phyloP scores from a whole-genome alignment of 2,888 invertebrate species.

The Brenthis daphne region DNA sequence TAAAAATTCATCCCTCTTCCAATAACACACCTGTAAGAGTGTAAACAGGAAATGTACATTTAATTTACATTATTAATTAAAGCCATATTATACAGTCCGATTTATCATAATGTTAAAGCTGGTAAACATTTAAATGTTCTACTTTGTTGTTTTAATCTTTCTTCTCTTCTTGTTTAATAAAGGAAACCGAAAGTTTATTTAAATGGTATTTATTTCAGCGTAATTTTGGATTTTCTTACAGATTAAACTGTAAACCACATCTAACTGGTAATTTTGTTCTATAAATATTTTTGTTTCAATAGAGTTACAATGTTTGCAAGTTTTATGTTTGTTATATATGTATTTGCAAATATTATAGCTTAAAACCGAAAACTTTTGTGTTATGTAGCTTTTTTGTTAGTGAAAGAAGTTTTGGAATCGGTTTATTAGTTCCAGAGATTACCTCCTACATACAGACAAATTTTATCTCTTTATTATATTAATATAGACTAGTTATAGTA shows the following conservation, averaged over 20 bases:
- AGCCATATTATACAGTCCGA: constrained; percentile 24
- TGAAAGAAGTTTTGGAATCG: no score
- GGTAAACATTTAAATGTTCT: constrained; percentile 13
- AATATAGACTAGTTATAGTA: no score
- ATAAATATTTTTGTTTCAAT: no score
- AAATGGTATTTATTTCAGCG: constrained; percentile 2
- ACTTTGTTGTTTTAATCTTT: constrained; percentile 19
- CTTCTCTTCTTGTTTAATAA: not conserved
- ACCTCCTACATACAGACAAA: no score
- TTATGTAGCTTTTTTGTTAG: no score
- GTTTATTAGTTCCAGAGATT: no score
- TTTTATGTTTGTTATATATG: no score
- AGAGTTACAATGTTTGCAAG: no score
- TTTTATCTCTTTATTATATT: no score
- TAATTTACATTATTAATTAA: constrained; percentile 39
- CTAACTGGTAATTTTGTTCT: not conserved
- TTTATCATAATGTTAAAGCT: constrained; percentile 25
- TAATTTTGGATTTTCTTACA: not conserved
- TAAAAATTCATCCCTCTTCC: constrained; percentile 41
- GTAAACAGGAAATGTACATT: constrained; percentile 38
- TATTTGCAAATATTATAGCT: no score
- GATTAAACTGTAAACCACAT: not conserved
- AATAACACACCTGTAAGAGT: constrained; percentile 39
- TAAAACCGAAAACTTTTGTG: no score
- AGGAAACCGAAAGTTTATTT: constrained; percentile 8